phyloP scores from a whole-genome alignment of 2,888 invertebrate species.

The Dicranocentrus wangi region DNA sequence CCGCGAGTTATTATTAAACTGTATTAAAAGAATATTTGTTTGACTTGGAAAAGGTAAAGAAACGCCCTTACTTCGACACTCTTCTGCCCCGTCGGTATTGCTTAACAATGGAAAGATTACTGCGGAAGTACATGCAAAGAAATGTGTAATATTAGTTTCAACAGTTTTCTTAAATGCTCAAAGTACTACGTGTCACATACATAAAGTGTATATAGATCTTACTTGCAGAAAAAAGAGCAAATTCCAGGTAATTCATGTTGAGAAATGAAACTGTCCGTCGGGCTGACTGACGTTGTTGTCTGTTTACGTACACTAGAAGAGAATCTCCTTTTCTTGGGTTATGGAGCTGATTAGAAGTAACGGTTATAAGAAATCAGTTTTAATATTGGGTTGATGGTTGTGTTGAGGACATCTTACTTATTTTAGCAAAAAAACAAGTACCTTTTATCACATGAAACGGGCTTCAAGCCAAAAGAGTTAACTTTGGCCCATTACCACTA shows the following conservation, averaged over 20 bases:
- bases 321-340: not conserved
- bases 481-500: conserved; percentile 13
- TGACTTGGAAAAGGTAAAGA: too few relatives aligned
- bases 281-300: too few relatives aligned
- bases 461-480: conserved; percentile 2
- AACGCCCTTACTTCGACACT: conserved; percentile 72
- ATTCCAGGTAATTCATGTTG: conserved; percentile 72
- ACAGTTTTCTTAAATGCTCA: not conserved
- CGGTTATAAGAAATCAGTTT: not conserved
- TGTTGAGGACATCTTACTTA: not conserved
- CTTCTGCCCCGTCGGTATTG: conserved; percentile 72
- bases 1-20: too few relatives aligned
- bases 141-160: not conserved
- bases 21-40: too few relatives aligned
- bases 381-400: not conserved
- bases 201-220: too few relatives aligned
- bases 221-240: conserved; percentile 72
- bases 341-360: not conserved
- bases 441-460: conserved; percentile 10
- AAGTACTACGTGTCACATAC: not conserved
- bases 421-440: not conserved
- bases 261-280: not conserved
- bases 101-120: conserved; percentile 72
- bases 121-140: conserved; percentile 46
- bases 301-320: too few relatives aligned